These are phyloP conservation scores for Patella pellucida DNA, from an alignment of 2,888 invertebrate genomes.

Conservation along the genomic window DNA sequence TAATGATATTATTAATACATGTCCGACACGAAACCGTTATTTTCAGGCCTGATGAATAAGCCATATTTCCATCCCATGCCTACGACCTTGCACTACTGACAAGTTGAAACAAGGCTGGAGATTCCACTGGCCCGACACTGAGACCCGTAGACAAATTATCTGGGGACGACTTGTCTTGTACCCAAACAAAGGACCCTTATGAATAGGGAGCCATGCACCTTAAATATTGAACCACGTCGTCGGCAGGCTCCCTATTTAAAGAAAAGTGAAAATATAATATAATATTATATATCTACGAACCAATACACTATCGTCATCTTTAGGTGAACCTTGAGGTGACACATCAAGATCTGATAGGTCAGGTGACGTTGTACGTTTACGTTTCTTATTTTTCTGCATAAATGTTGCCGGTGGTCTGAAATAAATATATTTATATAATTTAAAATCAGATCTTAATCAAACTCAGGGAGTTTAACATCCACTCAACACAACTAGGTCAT, in stretches of 20 bases:
- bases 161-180: not conserved
- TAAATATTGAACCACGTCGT: too few relatives aligned
- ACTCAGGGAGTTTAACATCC: too few relatives aligned
- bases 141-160: not conserved
- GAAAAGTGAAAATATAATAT: too few relatives aligned
- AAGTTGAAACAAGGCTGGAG: not conserved
- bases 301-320: slow-evolving; percentile 29
- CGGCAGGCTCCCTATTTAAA: slow-evolving; percentile 30
- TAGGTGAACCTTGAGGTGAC: slow-evolving; percentile 52
- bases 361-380: slow-evolving; percentile 48
- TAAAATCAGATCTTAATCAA: too few relatives aligned
- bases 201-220: too few relatives aligned
- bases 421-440: not conserved
- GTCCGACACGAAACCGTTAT: too few relatives aligned
- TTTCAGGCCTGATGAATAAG: too few relatives aligned
- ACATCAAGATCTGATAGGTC: slow-evolving; percentile 63
- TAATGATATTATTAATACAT: too few relatives aligned
- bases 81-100: not conserved
- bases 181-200: too few relatives aligned
- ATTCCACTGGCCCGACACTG: too few relatives aligned
- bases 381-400: slow-evolving; percentile 61
- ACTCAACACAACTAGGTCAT: too few relatives aligned
- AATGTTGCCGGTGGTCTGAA: slow-evolving; percentile 66
- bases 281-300: too few relatives aligned
- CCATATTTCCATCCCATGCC: not conserved